Evolutionary conservation across 2,113 vertebrate genomes (phyloP), one percentile per base, ranked within the genome.

Genomic region (Proterorhinus semilunaris): DNA sequence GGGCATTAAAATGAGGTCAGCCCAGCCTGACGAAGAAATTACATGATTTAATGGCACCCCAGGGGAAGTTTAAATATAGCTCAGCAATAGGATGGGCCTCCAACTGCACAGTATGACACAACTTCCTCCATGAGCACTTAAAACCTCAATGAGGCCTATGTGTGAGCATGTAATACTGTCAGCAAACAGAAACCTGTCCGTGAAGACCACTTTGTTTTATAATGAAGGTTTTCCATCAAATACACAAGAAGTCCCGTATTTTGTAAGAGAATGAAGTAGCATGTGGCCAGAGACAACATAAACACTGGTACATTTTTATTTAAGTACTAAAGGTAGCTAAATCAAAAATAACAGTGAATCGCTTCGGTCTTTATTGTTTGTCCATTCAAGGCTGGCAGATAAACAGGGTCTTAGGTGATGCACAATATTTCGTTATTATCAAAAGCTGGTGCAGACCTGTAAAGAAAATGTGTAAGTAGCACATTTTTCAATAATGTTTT

Each of bases 1-100:
- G 74, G 71, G 70, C 84, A 83, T 86, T 88, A 85, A 91, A 92
- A 91, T 85, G 83, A 91, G 91, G 92, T 89, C 92, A 93, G 67
- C 72, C 74, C 77, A 76, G 83, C 87, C 83, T 91, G 88, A 92
- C 77, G 81, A 91, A 92, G 86, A 92, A 92, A 89, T 88, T 83
- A 88, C 83, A 86, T 87, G 90, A 92, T 90, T 92, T 92, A 92
- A 92, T 90, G 89, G 87, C 87, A 86, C 91, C 89, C 81, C 72
- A 68, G 90, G 91, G 92, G 80, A 79, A 68, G 87, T 90, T 89
- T 89, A 92, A 91, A 92, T 91, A 92, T 92, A 92, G 91, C 88
- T 68, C 80, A 70, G 86, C 77, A 72, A 83, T 87, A 79, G 71
- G 78, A 78, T 79, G 83, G 72, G 83, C 77, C 73, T 87, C 74